These are phyloP conservation scores for Gymnorhina tibicen DNA, from an alignment of 2,113 vertebrate species.

Conservation along the genomic window DNA sequence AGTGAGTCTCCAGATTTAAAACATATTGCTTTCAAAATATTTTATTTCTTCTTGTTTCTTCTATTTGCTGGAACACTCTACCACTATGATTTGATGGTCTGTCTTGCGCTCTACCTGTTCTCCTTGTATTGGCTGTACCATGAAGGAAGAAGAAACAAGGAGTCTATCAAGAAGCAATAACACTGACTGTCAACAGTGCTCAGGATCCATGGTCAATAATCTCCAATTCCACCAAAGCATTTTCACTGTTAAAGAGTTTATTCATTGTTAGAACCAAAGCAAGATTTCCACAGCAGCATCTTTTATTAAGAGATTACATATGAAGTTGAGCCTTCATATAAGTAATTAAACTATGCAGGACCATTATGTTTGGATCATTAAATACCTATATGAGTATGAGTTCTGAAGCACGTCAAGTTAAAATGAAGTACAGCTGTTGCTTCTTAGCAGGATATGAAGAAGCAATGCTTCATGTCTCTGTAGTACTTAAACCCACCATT, in stretches of 20 bases:
- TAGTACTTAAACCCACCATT: constrained; percentile 50
- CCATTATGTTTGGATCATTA: constrained; percentile 78
- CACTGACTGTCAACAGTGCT: not conserved
- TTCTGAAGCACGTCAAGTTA: constrained; percentile 70
- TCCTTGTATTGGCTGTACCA: constrained; percentile 85
- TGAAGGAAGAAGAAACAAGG: constrained; percentile 71
- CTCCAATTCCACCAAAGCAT: constrained; percentile 32
- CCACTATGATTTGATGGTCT: constrained; percentile 83
- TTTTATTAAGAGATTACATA: constrained; percentile 65
- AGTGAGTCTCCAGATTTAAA: constrained; percentile 64
- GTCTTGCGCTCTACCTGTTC: constrained; percentile 83
- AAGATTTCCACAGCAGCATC: constrained; percentile 64
- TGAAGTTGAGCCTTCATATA: constrained; percentile 71
- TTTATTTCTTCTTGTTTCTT: constrained; percentile 77
- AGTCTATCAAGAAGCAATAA: constrained; percentile 70
- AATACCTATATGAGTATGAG: constrained; percentile 71
- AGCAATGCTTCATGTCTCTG: constrained; percentile 60
- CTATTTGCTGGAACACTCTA: constrained; percentile 81
- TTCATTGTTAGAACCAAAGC: constrained; percentile 59
- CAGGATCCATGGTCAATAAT: constrained; percentile 38
- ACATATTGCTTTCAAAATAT: constrained; percentile 73
- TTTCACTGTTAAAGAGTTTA: constrained; percentile 56
- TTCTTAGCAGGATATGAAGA: constrained; percentile 63
- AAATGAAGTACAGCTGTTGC: constrained; percentile 73
- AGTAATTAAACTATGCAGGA: constrained; percentile 79